phyloP scores from a whole-genome alignment of 2,888 invertebrate species.

The Meiosimyza decipiens region DNA sequence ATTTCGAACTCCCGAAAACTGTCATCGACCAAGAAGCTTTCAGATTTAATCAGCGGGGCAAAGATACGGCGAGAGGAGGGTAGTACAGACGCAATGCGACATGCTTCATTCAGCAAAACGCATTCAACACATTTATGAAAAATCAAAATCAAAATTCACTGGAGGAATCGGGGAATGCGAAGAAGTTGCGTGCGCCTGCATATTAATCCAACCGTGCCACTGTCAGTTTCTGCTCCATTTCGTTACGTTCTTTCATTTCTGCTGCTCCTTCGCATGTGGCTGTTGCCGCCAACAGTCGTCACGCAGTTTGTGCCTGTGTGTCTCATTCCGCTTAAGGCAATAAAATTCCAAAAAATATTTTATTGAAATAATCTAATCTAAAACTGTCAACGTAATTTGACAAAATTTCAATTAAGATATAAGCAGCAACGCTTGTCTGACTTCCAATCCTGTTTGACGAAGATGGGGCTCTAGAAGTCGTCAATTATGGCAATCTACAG shows the following conservation, averaged over 20 bases:
- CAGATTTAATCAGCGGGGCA: background rate
- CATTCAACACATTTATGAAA: constrained; percentile 33
- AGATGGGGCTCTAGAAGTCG: constrained; percentile 42
- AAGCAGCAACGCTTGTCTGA: constrained; percentile 56
- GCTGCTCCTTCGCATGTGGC: background rate
- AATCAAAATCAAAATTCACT: constrained; percentile 20
- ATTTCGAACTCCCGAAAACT: constrained; percentile 7
- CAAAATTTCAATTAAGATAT: constrained; percentile 61
- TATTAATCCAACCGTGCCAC: constrained; percentile 11
- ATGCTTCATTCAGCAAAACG: constrained; percentile 33
- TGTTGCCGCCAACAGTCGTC: background rate
- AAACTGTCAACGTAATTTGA: constrained; percentile 59
- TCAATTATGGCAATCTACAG: constrained; percentile 34
- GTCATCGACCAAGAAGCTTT: no score
- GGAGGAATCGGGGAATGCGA: background rate
- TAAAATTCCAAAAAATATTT: constrained; percentile 36
- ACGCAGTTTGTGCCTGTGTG: background rate
- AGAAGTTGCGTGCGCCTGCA: background rate
- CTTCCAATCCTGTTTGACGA: constrained; percentile 48
- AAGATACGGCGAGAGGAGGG: background rate
- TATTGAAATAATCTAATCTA: constrained; percentile 56
- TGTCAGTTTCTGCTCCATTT: constrained; percentile 4
- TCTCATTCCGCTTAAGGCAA: constrained; percentile 12
- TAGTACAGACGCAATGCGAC: background rate
- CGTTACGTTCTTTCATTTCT: background rate